Percentiles rank a stretch among this genome's conserved stretches.
Evolutionary conservation across 2,113 vertebrate genomes (phyloP).

Genomic region (Crotalus viridis): DNA sequence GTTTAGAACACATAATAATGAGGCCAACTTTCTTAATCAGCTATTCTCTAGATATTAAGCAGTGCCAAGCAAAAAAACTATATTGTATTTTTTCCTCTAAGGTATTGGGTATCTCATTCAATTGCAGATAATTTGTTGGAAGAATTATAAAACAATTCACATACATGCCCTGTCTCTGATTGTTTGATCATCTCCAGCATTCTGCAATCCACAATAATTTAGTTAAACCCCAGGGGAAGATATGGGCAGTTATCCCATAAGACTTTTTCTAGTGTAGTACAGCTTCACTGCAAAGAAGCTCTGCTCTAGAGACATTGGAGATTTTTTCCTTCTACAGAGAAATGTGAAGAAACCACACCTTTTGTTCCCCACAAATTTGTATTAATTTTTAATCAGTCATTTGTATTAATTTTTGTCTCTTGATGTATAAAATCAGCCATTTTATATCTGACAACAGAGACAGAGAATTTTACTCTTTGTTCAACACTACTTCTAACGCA

Average conservation of each 20-base stretch:
- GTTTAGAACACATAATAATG: background rate
- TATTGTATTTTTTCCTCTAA: background rate
- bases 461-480: background rate
- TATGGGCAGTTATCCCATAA: background rate
- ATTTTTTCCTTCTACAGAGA: background rate
- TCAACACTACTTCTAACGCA: background rate
- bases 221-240: background rate
- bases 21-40: background rate
- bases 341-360: background rate
- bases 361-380: background rate
- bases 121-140: background rate
- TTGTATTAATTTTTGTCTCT: background rate
- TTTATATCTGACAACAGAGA: background rate
- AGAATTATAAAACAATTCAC: background rate
- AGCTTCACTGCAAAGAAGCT: background rate
- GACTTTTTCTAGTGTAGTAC: background rate
- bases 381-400: too few species aligned
- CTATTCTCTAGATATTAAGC: background rate
- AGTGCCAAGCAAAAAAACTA: background rate
- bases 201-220: background rate
- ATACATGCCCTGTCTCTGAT: background rate
- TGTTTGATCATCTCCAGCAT: background rate
- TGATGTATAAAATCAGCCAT: background rate
- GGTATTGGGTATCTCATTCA: background rate
- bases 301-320: background rate